Conservation (phyloP, 1,140 invertebrate genomes). For the Nasonia vitripennis region DNA sequence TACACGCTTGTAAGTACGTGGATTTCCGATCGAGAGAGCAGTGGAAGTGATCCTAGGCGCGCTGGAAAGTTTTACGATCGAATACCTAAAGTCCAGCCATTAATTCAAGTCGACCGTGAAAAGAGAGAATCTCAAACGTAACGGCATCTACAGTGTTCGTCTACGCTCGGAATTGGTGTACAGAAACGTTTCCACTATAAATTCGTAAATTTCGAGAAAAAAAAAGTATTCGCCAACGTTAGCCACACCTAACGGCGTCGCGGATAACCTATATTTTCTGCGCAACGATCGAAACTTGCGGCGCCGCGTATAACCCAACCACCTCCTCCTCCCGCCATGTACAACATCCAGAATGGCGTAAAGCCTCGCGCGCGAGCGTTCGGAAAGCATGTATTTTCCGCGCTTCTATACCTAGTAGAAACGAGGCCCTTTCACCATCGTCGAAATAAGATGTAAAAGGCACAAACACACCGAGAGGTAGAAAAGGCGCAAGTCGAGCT, state of each 20-base stretch:
- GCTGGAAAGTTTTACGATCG: not conserved
- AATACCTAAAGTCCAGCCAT: not conserved
- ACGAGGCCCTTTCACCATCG: no score
- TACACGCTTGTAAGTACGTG: no score
- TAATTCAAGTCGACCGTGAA: not conserved
- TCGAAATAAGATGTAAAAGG: not conserved
- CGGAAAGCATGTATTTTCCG: not conserved
- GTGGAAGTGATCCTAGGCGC: no score
- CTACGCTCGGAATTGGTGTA: not conserved
- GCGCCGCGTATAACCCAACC: not conserved
- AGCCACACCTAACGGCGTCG: slow-evolving; percentile 36
- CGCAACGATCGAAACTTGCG: slow-evolving; percentile 50
- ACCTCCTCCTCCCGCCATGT: not conserved
- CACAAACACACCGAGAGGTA: not conserved
- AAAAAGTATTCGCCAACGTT: not conserved
- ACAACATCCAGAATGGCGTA: not conserved
- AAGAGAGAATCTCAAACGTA: not conserved
- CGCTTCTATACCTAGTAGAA: no score
- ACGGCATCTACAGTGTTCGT: not conserved
- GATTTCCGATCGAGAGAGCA: no score
- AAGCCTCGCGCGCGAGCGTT: not conserved
- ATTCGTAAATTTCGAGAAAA: not conserved
- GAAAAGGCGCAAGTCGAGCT: not conserved
- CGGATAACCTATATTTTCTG: slow-evolving; percentile 32
- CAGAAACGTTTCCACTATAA: not conserved